phyloP scores from a whole-genome alignment of 1,140 invertebrate genomes.

The Pseudomyrmex cubaensis region DNA sequence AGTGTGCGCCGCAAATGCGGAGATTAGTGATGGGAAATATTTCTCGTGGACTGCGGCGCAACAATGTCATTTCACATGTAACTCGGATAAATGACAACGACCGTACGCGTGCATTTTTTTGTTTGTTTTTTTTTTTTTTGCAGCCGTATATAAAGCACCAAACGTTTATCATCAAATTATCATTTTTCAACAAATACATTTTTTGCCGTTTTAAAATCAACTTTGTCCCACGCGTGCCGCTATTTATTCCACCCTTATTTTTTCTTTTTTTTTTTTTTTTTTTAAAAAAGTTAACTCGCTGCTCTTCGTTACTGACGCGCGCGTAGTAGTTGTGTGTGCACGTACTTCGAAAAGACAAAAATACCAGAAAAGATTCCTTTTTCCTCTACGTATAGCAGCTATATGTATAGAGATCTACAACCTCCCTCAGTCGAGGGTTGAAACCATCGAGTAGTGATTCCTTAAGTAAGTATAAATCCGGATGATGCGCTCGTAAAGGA shows the following conservation, averaged over 20 bases:
- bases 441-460: constrained; percentile 74
- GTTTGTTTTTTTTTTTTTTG: too few relatives aligned
- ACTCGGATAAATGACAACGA: constrained; percentile 44
- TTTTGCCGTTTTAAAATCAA: constrained; percentile 48
- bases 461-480: constrained; percentile 82
- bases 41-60: constrained; percentile 32
- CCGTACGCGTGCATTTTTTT: not conserved
- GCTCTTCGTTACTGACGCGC: not conserved
- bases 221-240: constrained; percentile 12
- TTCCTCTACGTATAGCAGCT: not conserved
- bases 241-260: constrained; percentile 34
- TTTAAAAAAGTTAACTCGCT: not conserved
- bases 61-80: constrained; percentile 12
- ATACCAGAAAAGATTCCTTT: not conserved
- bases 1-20: not conserved
- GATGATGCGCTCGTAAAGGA: constrained; percentile 80
- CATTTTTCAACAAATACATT: constrained; percentile 50
- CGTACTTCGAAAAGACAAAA: not conserved
- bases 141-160: constrained; percentile 7
- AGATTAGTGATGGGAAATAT: constrained; percentile 7
- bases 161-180: constrained; percentile 55
- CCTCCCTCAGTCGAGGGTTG: constrained; percentile 18
- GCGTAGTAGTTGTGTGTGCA: not conserved
- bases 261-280: too few relatives aligned
- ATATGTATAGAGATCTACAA: constrained; percentile 53